Evolutionary conservation across 2,888 invertebrate genomes (phyloP), one percentile per base, ranked within the genome.

Genomic region (Ennomos quercinarius): DNA sequence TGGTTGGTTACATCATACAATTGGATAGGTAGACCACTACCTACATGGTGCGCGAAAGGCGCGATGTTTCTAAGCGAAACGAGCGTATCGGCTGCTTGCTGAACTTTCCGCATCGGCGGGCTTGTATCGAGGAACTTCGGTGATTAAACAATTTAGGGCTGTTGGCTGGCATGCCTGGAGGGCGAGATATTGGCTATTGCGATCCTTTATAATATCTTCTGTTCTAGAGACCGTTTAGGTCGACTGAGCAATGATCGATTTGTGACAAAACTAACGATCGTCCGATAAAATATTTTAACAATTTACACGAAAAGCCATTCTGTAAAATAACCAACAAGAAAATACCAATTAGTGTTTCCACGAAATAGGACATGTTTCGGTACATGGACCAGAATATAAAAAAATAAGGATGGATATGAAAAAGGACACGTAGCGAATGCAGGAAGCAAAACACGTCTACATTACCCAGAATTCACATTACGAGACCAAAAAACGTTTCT

Each of bases 101-200:
- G 80, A 84, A 87, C 77, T 86, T 86, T 83, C 81, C 79, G 77
- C 76, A 73, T 81, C 81, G 80, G 65, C 77, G 85, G 76, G 73
- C 78, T 70, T 81, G 84, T 85, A 84, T 86, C 82, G 80, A 70
- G 83, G 80, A 87, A 87, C 83, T 86, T 85, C 77, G 76, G 73
- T 80, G 83, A 86, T 87, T 87, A 87, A 85, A 83, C 86, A 84
- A 84, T 85, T 81, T 81, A 79, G 78, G 76, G 73, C 77, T 73
- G 59, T 61, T 63, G 67, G 47, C 53, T 49, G 56, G 67, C 44
- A 47, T 48, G 64, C 69, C 64, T 75, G 72, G 71, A 71, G 71
- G 80, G 73, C 70, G 71, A 74, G 80, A 80, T 80, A 82, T 79
- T 80, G 74, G 77, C 70, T 74, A 71, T 74, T 62, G 17, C 17